A percentile compares a stretch with the other conserved stretches of the same genome.
Conservation (phyloP, 1,140 invertebrate genomes). For the Chrysoperla carnea region DNA sequence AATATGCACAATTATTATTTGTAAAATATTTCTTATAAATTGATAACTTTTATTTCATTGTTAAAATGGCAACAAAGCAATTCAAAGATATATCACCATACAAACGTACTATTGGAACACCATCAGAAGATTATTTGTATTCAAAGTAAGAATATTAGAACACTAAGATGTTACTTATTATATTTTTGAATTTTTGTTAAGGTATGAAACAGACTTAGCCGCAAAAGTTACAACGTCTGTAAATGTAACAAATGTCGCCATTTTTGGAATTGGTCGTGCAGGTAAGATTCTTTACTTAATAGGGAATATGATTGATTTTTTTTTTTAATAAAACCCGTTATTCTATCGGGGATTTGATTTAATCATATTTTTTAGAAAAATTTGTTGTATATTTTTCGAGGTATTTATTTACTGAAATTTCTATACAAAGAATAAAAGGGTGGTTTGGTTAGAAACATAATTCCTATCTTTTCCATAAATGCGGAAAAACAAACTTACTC, state of each 20-base stretch:
- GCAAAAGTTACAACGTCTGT: neutral
- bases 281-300: conserved; percentile 14
- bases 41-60: neutral
- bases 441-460: too few species aligned
- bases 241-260: conserved; percentile 17
- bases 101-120: neutral
- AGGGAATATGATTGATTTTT: too few species aligned
- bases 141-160: neutral
- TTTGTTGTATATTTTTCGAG: too few species aligned
- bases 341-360: too few species aligned
- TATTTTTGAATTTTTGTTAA: neutral
- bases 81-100: neutral
- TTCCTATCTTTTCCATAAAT: too few species aligned
- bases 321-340: too few species aligned
- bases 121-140: neutral
- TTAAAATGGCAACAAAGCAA: neutral
- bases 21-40: too few species aligned
- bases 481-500: too few species aligned
- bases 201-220: neutral
- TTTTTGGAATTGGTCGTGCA: conserved; percentile 40
- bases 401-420: too few species aligned
- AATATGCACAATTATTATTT: too few species aligned
- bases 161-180: neutral
- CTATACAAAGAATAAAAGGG: too few species aligned
- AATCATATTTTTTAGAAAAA: too few species aligned